These are phyloP conservation scores for Ecdyonurus torrentis DNA, from an alignment of 2,888 invertebrate genomes.

Conservation along the genomic window DNA sequence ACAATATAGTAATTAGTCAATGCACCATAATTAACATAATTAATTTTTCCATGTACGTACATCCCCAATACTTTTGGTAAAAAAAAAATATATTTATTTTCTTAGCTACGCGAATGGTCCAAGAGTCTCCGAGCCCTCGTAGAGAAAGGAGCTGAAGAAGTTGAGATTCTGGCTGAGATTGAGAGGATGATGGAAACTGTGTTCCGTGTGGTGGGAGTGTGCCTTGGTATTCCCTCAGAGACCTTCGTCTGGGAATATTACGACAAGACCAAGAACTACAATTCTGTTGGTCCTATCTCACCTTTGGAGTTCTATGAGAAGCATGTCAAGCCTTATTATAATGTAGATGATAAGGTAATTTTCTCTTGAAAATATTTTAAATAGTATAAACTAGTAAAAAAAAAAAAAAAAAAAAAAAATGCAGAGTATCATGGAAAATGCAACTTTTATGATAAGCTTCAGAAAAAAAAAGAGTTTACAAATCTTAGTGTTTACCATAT, in stretches of 20 bases:
- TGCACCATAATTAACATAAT: no score
- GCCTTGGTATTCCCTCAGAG: constrained; percentile 64
- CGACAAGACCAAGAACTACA: constrained; percentile 60
- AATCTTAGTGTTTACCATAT: no score
- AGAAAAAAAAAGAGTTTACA: no score
- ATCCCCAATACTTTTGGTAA: no score
- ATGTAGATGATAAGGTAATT: constrained; percentile 64
- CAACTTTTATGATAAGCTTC: no score
- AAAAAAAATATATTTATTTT: constrained; percentile 16
- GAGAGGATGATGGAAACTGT: constrained; percentile 54
- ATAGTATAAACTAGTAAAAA: no score
- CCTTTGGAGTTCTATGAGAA: constrained; percentile 66
- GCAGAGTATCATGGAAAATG: no score
- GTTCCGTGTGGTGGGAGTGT: constrained; percentile 67
- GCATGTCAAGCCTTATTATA: constrained; percentile 56
- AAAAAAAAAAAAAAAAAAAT: no score
- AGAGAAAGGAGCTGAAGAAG: constrained; percentile 38
- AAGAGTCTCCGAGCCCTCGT: constrained; percentile 51
- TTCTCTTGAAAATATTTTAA: no score
- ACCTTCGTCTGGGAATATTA: constrained; percentile 73
- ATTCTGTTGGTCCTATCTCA: constrained; percentile 54
- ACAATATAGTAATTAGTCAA: no score
- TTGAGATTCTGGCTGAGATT: constrained; percentile 42
- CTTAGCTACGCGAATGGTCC: constrained; percentile 62
- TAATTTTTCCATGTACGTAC: no score